Evolutionary conservation across 1,140 invertebrate species (phyloP).

Genomic region (Bombus impatiens): DNA sequence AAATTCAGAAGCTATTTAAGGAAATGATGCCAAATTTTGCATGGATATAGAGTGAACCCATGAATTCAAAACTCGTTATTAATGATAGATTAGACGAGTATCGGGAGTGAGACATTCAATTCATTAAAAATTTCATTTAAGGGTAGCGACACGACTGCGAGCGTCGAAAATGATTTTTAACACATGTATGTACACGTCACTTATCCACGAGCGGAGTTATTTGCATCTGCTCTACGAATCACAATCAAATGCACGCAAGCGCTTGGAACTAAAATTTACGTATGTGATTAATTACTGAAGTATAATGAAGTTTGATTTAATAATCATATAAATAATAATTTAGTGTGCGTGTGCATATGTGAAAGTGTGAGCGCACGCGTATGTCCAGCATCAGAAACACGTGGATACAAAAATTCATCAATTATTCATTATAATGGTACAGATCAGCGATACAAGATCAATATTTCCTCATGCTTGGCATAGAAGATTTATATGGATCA

Average conservation of each 20-base stretch:
- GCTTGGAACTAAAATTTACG: not conserved
- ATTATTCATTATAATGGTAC: conserved; percentile 1
- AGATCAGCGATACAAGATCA: conserved; percentile 49
- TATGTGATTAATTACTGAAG: not conserved
- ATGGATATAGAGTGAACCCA: not conserved
- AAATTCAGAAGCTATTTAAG: not conserved
- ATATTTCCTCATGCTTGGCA: conserved; percentile 80
- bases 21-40: not conserved
- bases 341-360: not conserved
- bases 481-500: conserved; percentile 80
- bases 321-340: conserved; percentile 18
- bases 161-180: not conserved
- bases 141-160: not conserved
- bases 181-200: not conserved
- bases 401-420: not conserved
- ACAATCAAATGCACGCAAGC: not conserved
- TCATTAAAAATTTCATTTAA: not conserved
- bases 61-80: too few species aligned
- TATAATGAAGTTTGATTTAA: conserved; percentile 13
- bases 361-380: not conserved
- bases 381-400: not conserved
- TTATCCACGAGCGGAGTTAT: not conserved
- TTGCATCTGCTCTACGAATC: not conserved
- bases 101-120: not conserved
- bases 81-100: not conserved